These are phyloP conservation scores for Ametastegia equiseti DNA, from an alignment of 2,888 invertebrate species.

Conservation along the genomic window DNA sequence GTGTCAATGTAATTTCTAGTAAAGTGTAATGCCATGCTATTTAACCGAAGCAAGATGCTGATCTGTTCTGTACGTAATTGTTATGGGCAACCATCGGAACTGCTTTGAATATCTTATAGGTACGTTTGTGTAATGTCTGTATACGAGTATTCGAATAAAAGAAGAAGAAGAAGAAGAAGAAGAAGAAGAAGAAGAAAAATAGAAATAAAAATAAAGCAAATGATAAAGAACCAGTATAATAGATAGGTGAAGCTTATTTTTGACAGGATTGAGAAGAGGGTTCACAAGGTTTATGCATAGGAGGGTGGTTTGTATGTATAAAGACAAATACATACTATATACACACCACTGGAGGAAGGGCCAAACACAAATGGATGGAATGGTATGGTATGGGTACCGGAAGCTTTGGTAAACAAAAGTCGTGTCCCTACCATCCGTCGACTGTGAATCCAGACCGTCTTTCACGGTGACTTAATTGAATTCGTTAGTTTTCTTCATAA, in stretches of 20 bases:
- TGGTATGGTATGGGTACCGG: conserved; percentile 15
- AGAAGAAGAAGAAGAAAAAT: background rate
- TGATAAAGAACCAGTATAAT: conserved; percentile 9
- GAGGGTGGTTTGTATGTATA: conserved; percentile 19
- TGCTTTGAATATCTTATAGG: conserved; percentile 2
- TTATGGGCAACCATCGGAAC: background rate
- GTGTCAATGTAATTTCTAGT: conserved; percentile 23
- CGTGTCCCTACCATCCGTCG: background rate
- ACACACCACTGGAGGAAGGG: conserved; percentile 8
- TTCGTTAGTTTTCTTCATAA: conserved; percentile 32
- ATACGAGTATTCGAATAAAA: conserved; percentile 27
- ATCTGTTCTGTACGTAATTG: conserved; percentile 22
- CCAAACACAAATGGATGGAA: conserved; percentile 19
- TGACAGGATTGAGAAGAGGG: conserved; percentile 3
- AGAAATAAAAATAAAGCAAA: conserved; percentile 25
- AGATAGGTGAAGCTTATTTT: conserved; percentile 38
- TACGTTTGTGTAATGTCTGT: background rate
- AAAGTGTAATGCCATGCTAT: conserved; percentile 28
- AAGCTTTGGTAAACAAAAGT: conserved; percentile 35
- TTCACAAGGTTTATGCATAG: background rate
- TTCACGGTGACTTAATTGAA: conserved; percentile 6
- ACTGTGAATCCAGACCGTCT: conserved; percentile 53
- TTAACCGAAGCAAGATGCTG: conserved; percentile 36
- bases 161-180: background rate
- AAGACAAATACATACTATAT: background rate